phyloP scores from a whole-genome alignment of 2,797 vertebrate genomes.

The Rhadinocentrus ornatus region DNA sequence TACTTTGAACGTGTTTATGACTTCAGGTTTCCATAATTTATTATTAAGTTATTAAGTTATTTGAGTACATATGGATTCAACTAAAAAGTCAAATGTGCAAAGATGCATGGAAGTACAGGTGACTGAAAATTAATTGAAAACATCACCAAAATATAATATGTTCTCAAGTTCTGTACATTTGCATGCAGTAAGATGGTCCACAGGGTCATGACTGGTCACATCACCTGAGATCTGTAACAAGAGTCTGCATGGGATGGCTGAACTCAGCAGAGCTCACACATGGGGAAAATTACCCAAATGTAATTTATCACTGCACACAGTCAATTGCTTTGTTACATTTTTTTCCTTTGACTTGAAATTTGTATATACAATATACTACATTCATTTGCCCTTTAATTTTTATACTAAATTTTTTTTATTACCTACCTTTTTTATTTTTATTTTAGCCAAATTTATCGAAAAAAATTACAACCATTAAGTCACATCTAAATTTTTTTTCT shows the following conservation, averaged over 20 bases:
- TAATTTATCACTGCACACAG: not conserved
- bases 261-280: conserved; percentile 66
- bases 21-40: too few species aligned
- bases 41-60: too few species aligned
- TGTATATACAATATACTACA: not conserved
- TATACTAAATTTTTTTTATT: too few species aligned
- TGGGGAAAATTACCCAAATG: not conserved
- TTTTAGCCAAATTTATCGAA: too few species aligned
- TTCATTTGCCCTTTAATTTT: too few species aligned
- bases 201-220: conserved; percentile 90
- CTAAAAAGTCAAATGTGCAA: too few species aligned
- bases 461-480: not conserved
- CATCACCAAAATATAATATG: not conserved
- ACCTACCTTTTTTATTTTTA: too few species aligned
- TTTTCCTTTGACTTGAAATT: not conserved
- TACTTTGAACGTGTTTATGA: conserved; percentile 32
- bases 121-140: conserved; percentile 3
- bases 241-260: conserved; percentile 92
- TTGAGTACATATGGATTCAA: not conserved
- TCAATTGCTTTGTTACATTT: not conserved
- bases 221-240: conserved; percentile 87
- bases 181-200: conserved; percentile 81
- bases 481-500: not conserved
- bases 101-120: not conserved
- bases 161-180: conserved; percentile 38